These are phyloP conservation scores for Sinocyclocheilus rhinocerous DNA, from an alignment of 2,113 vertebrate genomes.

Conservation along the genomic window DNA sequence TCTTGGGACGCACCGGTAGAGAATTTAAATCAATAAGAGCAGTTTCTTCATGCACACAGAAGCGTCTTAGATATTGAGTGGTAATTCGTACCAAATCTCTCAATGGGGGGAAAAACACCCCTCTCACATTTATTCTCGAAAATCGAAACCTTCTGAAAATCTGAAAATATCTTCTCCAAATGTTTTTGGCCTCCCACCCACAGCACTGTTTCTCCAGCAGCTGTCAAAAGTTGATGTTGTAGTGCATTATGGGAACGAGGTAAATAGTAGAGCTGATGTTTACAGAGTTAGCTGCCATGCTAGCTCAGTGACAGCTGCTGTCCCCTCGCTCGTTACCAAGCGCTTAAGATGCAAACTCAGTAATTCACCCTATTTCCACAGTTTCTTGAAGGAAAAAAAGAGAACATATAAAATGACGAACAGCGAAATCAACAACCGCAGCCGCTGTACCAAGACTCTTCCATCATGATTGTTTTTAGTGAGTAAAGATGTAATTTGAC, in stretches of 20 bases:
- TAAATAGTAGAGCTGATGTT: slow-evolving; percentile 36
- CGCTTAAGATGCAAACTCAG: slow-evolving; percentile 35
- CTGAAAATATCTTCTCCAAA: slow-evolving; percentile 11
- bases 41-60: slow-evolving; percentile 10
- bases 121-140: neutral
- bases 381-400: neutral
- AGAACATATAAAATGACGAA: neutral
- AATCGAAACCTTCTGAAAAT: slow-evolving; percentile 18
- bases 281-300: slow-evolving; percentile 21
- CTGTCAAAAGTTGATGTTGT: slow-evolving; percentile 33
- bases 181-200: slow-evolving; percentile 37
- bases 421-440: neutral
- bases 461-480: neutral
- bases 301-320: slow-evolving; percentile 35
- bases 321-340: slow-evolving; percentile 40
- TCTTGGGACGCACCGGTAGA: slow-evolving; percentile 23
- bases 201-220: neutral
- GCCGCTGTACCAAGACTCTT: neutral
- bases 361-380: neutral
- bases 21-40: slow-evolving; percentile 40
- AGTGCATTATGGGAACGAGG: slow-evolving; percentile 31
- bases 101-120: slow-evolving; percentile 3
- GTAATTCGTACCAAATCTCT: slow-evolving; percentile 27
- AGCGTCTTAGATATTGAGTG: slow-evolving; percentile 24
- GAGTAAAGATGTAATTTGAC: neutral